Conservation (phyloP, 2,113 vertebrate genomes). For the Mustela nigripes region DNA sequence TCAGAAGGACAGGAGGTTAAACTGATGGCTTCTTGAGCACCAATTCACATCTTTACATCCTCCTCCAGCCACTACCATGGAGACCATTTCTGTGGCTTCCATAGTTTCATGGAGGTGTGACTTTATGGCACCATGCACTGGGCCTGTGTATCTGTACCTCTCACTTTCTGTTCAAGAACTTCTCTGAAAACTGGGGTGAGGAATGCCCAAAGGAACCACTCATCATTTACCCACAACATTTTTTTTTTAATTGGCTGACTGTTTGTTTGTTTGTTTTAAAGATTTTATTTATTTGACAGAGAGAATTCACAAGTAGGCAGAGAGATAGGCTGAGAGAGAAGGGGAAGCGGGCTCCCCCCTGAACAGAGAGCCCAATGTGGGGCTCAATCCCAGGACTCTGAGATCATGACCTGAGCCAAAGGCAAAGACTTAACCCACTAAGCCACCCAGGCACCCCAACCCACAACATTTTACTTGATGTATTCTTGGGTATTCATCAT, state of each 20-base stretch:
- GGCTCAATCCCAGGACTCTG: no score
- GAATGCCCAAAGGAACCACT: neutral
- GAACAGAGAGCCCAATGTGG: no score
- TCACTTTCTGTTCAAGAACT: conserved; percentile 1
- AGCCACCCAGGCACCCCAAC: neutral
- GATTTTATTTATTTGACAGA: no score
- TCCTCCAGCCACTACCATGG: neutral
- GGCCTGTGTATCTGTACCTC: neutral
- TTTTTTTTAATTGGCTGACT: neutral
- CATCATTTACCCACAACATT: neutral
- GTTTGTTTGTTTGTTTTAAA: no score
- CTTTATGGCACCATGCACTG: neutral
- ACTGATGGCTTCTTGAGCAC: neutral
- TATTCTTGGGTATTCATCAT: neutral
- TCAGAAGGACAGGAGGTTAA: neutral
- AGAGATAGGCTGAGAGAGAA: no score
- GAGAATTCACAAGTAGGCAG: no score
- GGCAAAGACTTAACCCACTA: no score
- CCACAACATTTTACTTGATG: neutral
- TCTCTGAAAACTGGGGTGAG: neutral
- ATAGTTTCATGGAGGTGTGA: neutral
- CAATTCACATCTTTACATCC: neutral
- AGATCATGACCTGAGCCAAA: no score
- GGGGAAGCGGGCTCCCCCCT: no score
- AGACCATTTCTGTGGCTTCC: neutral